These are phyloP conservation scores for Anomalospiza imberbis DNA, from an alignment of 2,797 vertebrate genomes.

Conservation along the genomic window DNA sequence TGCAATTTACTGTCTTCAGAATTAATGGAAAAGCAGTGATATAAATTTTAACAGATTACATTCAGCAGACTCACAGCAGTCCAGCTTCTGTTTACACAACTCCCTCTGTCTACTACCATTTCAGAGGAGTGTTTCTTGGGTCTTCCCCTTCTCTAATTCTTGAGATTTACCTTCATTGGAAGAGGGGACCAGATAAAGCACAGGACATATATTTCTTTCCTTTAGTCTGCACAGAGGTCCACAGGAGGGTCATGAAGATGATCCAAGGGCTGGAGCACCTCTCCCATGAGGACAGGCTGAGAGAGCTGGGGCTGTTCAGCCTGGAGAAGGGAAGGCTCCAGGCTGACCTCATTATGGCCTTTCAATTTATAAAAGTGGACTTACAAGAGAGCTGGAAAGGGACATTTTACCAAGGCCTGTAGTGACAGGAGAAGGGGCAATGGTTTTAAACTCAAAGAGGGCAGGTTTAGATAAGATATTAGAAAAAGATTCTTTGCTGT, in stretches of 20 bases:
- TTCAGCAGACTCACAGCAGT: background rate
- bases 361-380: background rate
- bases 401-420: background rate
- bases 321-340: background rate
- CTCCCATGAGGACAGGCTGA: background rate
- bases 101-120: background rate
- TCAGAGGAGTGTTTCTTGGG: background rate
- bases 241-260: background rate
- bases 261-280: background rate
- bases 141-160: background rate
- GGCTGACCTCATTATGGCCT: background rate
- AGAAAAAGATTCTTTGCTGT: background rate
- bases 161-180: background rate
- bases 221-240: background rate
- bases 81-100: background rate
- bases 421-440: background rate
- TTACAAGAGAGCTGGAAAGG: background rate
- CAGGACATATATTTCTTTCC: background rate
- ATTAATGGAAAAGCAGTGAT: fast-evolving
- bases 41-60: background rate
- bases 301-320: background rate
- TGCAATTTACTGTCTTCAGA: background rate
- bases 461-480: background rate
- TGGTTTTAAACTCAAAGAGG: background rate
- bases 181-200: background rate